phyloP scores from a whole-genome alignment of 2,113 vertebrate genomes.

The Alectura lathami region DNA sequence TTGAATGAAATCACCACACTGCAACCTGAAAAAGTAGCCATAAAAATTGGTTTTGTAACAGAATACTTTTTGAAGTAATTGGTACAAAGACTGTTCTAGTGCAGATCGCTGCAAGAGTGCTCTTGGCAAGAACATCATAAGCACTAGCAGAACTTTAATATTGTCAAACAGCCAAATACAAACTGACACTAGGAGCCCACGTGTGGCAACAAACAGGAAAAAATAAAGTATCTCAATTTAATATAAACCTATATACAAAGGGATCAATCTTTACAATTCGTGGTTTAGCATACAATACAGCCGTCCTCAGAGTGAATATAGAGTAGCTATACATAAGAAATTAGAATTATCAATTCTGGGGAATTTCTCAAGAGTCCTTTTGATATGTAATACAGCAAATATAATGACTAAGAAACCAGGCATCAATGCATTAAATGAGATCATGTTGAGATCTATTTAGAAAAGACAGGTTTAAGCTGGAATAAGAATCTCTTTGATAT shows the following conservation, averaged over 20 bases:
- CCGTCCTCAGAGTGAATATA: constrained; percentile 81
- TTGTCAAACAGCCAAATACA: constrained; percentile 86
- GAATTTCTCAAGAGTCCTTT: constrained; percentile 84
- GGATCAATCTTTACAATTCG: constrained; percentile 84
- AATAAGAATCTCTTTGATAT: constrained; percentile 81
- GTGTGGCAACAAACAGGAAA: constrained; percentile 76
- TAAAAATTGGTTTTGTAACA: constrained; percentile 76
- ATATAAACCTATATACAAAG: constrained; percentile 85
- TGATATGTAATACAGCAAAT: constrained; percentile 82
- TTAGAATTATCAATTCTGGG: constrained; percentile 81
- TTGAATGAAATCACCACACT: constrained; percentile 74
- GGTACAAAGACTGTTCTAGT: constrained; percentile 79
- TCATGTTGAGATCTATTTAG: constrained; percentile 79
- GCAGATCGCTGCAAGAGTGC: constrained; percentile 85
- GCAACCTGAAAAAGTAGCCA: constrained; percentile 76
- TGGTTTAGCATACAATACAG: constrained; percentile 83
- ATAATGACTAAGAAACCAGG: constrained; percentile 82
- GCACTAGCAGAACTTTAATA: constrained; percentile 86
- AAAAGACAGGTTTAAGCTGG: constrained; percentile 78
- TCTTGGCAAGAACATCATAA: constrained; percentile 91
- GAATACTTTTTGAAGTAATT: constrained; percentile 84
- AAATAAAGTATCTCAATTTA: constrained; percentile 83
- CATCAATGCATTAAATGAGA: constrained; percentile 83
- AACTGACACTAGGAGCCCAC: constrained; percentile 84
- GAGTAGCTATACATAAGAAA: constrained; percentile 87